Conservation (phyloP, 2,797 vertebrate genomes). For the Gambusia yucatana region DNA sequence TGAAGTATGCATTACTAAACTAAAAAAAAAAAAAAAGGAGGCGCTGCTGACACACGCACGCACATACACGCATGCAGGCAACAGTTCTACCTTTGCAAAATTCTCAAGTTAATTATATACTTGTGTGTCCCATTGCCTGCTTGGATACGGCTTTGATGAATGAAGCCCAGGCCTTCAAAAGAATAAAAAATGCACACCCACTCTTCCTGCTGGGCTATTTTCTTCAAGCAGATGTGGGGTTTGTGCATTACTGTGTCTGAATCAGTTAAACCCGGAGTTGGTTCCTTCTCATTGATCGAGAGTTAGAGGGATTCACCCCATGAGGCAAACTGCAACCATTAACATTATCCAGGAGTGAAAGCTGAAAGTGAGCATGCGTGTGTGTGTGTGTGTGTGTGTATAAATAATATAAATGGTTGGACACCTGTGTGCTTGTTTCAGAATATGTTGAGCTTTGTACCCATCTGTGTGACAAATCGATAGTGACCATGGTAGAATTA, state of each 20-base stretch:
- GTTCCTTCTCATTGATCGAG: constrained; percentile 39
- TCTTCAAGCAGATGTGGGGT: constrained; percentile 63
- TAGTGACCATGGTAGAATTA: neutral
- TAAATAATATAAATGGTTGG: neutral
- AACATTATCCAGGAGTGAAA: constrained; percentile 45
- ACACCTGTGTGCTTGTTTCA: constrained; percentile 13
- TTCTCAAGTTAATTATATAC: constrained; percentile 56
- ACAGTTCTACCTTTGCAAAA: constrained; percentile 33
- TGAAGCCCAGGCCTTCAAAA: constrained; percentile 67
- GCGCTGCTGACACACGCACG: neutral
- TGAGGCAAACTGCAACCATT: constrained; percentile 49
- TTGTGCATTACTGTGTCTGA: constrained; percentile 40
- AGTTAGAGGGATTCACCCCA: constrained; percentile 59
- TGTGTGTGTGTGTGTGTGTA: neutral
- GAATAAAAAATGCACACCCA: constrained; percentile 63
- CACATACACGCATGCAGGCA: neutral
- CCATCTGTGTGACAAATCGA: neutral
- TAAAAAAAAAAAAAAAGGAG: neutral
- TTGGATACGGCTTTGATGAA: constrained; percentile 68
- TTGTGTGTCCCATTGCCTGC: constrained; percentile 55
- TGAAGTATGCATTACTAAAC: constrained; percentile 17
- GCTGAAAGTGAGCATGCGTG: constrained; percentile 19
- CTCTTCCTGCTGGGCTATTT: constrained; percentile 72
- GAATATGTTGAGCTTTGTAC: neutral
- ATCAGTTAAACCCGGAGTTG: constrained; percentile 46